Evolutionary conservation across 2,113 vertebrate genomes (phyloP), one percentile per base, ranked within the genome.

Genomic region (Mystacornis crossleyi): DNA sequence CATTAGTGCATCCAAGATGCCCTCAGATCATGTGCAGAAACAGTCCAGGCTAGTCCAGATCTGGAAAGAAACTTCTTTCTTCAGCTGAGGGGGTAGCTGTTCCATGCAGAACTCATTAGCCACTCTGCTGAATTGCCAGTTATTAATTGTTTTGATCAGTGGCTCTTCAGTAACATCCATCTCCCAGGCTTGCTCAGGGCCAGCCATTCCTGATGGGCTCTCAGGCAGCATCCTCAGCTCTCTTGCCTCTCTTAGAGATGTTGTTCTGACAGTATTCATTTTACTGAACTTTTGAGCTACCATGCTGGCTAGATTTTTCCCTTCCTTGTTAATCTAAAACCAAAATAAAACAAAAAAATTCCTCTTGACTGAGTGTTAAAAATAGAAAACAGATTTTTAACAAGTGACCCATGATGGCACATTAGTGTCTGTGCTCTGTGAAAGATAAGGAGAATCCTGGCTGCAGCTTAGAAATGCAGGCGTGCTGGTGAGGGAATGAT

Each of bases 361-460:
- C 31, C 65, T 51, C 38, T 86, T 77, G 72, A 86, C 67, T 66
- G 51, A 26, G 23, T 28, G 51, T 78, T 82, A 94, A 91, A 95
- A 95, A 96, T 86, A 96, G 89, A 77, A 77, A 86, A 62, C 25
- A 10, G 67, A 50, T 90, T 96, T 77, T 86, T 78, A 86, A 89
- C 86, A 84, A 74, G 64, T 93, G 92, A 95, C 90, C 90, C 61
- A 0, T 69, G 87, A 91, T 78, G 77, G 60, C 89, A 89, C 94
- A 89, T 74, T 75, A 64, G 83, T 71, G 86, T 31, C 62, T 74
- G 60, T 83, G 91, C 75, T 70, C 72, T 60, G 43, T 20, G 51
- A 51, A 89, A 96, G 93, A 95, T 93, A 93, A 97, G 89, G 93
- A 92, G 75, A 92, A 89, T 86, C 51, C 89, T 95, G 96, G 94